Conservation (phyloP, 2,797 vertebrate genomes). For the Spea hammondii region DNA sequence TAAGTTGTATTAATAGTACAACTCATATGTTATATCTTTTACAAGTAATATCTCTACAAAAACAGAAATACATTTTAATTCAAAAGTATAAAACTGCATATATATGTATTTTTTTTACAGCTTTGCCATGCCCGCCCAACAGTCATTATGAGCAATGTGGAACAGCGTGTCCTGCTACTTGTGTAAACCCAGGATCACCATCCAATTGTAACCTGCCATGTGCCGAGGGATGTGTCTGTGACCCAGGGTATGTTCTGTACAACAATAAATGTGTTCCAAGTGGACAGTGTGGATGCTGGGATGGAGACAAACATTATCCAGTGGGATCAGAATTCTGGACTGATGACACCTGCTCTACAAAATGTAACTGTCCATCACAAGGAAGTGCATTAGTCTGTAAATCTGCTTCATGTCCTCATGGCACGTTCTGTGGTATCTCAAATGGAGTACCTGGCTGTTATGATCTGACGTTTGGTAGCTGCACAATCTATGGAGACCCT, state of each 20-base stretch:
- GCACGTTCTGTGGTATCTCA: constrained; percentile 64
- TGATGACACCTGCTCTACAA: constrained; percentile 64
- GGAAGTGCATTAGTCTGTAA: constrained; percentile 61
- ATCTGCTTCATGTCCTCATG: constrained; percentile 60
- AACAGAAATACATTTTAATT: too few relatives aligned
- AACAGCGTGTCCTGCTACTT: constrained; percentile 50
- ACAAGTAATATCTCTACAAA: too few relatives aligned
- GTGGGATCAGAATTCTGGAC: constrained; percentile 66
- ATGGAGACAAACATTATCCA: constrained; percentile 68
- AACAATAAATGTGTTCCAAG: constrained; percentile 40
- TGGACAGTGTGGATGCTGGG: constrained; percentile 45
- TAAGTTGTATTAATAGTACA: too few relatives aligned
- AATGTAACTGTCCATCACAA: constrained; percentile 62
- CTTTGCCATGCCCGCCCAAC: constrained; percentile 35
- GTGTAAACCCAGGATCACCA: constrained; percentile 39
- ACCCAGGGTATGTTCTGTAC: constrained; percentile 46
- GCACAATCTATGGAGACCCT: constrained; percentile 70
- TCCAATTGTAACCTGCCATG: constrained; percentile 43
- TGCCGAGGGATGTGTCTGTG: constrained; percentile 46
- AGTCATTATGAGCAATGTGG: constrained; percentile 53
- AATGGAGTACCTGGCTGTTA: constrained; percentile 53
- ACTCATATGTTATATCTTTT: too few relatives aligned
- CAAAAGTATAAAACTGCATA: background rate
- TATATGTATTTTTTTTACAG: constrained; percentile 17
- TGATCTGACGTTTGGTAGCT: constrained; percentile 62